These are phyloP conservation scores for Aporophyla lueneburgensis DNA, from an alignment of 2,888 invertebrate species.

Conservation along the genomic window DNA sequence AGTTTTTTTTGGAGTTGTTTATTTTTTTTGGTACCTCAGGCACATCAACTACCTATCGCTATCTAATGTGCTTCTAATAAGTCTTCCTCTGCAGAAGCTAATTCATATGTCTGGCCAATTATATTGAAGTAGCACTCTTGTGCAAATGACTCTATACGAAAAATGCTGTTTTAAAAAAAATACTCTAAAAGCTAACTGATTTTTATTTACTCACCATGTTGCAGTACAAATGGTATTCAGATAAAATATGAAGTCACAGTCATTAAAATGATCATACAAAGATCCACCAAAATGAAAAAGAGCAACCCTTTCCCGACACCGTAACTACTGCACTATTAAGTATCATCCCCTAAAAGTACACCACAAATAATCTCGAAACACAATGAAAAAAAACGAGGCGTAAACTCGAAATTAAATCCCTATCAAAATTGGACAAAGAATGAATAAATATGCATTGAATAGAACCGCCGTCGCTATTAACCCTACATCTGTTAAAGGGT, in stretches of 20 bases:
- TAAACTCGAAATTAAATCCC: conserved; percentile 76
- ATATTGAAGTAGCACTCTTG: background rate
- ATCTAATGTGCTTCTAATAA: too few species aligned
- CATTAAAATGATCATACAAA: background rate
- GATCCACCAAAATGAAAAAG: conserved; percentile 8
- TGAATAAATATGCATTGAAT: conserved; percentile 75
- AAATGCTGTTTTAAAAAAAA: background rate
- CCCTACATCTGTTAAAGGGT: conserved; percentile 83
- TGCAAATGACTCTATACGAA: background rate
- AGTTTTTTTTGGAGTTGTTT: too few species aligned
- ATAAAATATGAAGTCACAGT: background rate
- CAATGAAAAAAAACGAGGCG: conserved; percentile 63
- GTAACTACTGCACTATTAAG: conserved; percentile 50
- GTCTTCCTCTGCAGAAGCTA: background rate
- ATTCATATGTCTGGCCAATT: background rate
- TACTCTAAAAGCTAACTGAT: background rate
- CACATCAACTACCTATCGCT: background rate
- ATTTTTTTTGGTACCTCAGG: too few species aligned
- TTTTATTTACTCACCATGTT: background rate
- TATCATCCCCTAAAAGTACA: conserved; percentile 34
- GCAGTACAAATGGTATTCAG: background rate
- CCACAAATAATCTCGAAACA: conserved; percentile 57
- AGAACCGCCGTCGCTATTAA: conserved; percentile 77
- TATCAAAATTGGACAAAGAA: conserved; percentile 77
- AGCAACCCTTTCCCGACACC: conserved; percentile 14